Base-by-base conservation (phyloP, 2,797 vertebrate genomes). In the Siniperca undulata region DNA sequence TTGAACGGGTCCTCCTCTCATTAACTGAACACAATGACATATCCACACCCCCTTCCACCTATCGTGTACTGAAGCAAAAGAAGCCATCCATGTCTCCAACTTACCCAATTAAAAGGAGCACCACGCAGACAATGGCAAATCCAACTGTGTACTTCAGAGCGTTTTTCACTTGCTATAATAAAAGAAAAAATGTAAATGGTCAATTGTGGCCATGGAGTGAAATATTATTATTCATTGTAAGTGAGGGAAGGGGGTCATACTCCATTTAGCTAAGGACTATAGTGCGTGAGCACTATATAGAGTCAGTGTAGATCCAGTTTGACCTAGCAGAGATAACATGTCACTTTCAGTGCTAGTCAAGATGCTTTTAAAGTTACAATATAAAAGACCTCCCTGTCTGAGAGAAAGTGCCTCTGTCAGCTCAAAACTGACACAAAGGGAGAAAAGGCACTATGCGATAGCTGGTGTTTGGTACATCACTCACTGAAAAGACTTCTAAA, bases 51-150 rank as follows among this genome's bases (percentile, higher is more conserved):
- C 48, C 40, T 77, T 80, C 80, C 73, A 88, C 84, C 81, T 79
- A 83, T 67, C n/a, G 42, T 84, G 83, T 73, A 80, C 58, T 77
- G 77, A 88, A 71, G 82, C 76, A 89, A 80, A 86, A 77, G 75
- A 86, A 84, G 66, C 74, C 72, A 85, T 81, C 78, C 78, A 36
- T 81, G 80, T 85, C 74, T 87, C 69, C 55, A 76, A 94, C 88
- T 91, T 96, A 99, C 99, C 99, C 99, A 96, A 99, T 97, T 93
- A 99, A 88, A 76, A 99, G 97, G 84, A 99, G 97, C 84, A 96
- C 94, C 48, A 95, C 88, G 82, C 98, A 99, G 93, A 99, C 88
- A 68, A 97, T 90, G 90, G 94, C 90, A 89, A 99, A 99, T 93
- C 97, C 99, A 93, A 97, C 60, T 30, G 98, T 99, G 88, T 99